Conservation (phyloP, 2,797 vertebrate species). For the Esox masquinongy region DNA sequence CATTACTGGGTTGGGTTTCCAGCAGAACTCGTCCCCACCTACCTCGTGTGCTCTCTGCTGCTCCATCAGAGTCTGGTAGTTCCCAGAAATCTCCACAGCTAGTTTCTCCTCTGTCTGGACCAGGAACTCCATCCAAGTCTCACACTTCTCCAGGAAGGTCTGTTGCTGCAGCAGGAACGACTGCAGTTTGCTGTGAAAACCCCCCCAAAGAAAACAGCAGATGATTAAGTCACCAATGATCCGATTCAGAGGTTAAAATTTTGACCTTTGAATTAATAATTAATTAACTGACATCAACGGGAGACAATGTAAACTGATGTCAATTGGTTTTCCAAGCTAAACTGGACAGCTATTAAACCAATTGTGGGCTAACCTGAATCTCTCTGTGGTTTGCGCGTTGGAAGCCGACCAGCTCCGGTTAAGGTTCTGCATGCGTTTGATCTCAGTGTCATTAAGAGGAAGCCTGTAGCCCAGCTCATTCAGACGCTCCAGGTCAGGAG, state of each 20-base stretch:
- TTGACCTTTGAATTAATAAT: not conserved
- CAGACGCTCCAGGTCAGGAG: slow-evolving; percentile 88
- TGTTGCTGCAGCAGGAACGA: slow-evolving; percentile 93
- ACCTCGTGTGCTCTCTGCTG: slow-evolving; percentile 96
- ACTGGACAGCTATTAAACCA: too few species aligned
- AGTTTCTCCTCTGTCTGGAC: slow-evolving; percentile 92
- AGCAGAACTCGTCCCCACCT: slow-evolving; percentile 3
- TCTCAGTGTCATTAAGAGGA: slow-evolving; percentile 92
- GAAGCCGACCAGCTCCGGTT: slow-evolving; percentile 89
- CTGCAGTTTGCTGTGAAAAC: slow-evolving; percentile 85
- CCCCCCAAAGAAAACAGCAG: not conserved
- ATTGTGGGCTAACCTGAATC: slow-evolving; percentile 84
- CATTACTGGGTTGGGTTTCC: not conserved
- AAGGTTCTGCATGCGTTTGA: slow-evolving; percentile 92
- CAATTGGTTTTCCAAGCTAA: too few species aligned
- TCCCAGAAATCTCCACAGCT: slow-evolving; percentile 91
- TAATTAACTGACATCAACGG: not conserved
- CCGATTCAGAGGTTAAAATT: not conserved
- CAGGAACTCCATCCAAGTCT: slow-evolving; percentile 96
- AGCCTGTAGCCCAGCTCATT: slow-evolving; percentile 93
- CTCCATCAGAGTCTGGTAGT: slow-evolving; percentile 89
- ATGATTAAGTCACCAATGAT: not conserved
- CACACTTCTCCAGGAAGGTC: slow-evolving; percentile 96
- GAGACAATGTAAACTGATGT: not conserved
- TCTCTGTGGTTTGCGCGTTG: slow-evolving; percentile 89